Base-by-base conservation (phyloP, 30 jellyfish, hydroid and myxozoan species). In the Aurelia aurita complex sp. Pacific region DNA sequence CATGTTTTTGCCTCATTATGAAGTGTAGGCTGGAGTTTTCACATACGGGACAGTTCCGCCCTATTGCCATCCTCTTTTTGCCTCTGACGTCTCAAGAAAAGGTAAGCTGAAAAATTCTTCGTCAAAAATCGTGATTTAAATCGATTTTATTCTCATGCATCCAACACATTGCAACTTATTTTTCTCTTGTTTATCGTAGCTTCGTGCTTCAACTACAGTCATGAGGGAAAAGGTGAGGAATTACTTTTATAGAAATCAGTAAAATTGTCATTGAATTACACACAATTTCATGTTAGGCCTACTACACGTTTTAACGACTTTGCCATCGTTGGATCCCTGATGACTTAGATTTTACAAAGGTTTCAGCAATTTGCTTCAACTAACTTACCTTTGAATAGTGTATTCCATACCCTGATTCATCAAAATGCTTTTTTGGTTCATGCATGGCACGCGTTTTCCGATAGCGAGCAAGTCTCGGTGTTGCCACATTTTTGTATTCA, bases 191-290 rank as follows among this genome's bases (percentile, higher is more conserved):
- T 73, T 65, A 64, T 84, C 73, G 67, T 74, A 84, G 93, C 67
- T 54, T 68, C 42, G 40, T 13, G 69, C 77, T 67, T 59, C 76
- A 36, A 63, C 36, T 68, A 40, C 79, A 67, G 67, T 38, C 53
- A 84, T 84, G 93, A 84, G 93, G 93, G 93, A 84, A 63, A 84
- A 84, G 93, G 93, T 84, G 38, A 54, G 80, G 8, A 11, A n/a
- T 80, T 67, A 29, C 14, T 18, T 40, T 70, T 9, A 33, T 34
- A 46, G 15, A 46, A 7, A 46, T 0, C 14, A 6, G 14, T 0
- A 46, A 46, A 46, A 0, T 46, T 46, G 57, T 46, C 57, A 46
- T 46, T 46, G 15, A 6, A 4, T 4, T 46, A 46, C 57, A 13
- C 15, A 2, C 5, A 0, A 14, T 46, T 46, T 46, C 57, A 4